Evolutionary conservation across 2,113 vertebrate genomes (phyloP).

Genomic region (Bettongia penicillata): DNA sequence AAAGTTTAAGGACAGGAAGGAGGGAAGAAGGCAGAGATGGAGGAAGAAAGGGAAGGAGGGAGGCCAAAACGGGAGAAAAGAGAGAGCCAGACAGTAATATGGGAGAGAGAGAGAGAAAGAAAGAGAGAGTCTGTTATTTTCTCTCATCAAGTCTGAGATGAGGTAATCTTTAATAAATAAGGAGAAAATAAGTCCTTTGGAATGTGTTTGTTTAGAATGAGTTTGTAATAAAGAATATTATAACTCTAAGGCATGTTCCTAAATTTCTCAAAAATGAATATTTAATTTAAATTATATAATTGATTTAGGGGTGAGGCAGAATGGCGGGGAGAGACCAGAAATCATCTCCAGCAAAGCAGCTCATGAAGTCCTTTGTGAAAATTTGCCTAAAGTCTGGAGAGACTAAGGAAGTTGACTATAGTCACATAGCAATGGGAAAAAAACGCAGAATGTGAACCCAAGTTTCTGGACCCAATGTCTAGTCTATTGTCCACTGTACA

Average conservation of each 20-base stretch:
- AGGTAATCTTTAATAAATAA: neutral
- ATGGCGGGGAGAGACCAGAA: neutral
- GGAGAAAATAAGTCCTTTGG: neutral
- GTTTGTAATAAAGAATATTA: neutral
- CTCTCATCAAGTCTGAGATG: neutral
- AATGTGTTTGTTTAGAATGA: conserved; percentile 2
- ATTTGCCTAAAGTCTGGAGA: neutral
- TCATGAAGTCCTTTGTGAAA: neutral
- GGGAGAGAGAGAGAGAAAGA: no score
- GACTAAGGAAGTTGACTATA: neutral
- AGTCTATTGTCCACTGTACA: neutral
- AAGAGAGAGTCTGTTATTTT: neutral
- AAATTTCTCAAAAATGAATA: neutral
- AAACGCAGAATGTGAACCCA: neutral
- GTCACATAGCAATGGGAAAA: neutral
- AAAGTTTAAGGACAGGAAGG: neutral
- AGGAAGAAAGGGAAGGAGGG: neutral
- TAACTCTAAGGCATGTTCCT: neutral
- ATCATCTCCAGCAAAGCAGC: neutral
- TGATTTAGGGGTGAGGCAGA: neutral
- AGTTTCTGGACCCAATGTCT: neutral
- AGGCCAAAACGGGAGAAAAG: neutral
- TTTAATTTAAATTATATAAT: conserved; percentile 1
- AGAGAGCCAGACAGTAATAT: no score
- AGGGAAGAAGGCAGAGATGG: no score